A percentile compares a stretch with the other conserved stretches of the same genome.
These are phyloP conservation scores for Hirtodrosophila histrioides DNA, from an alignment of 2,888 invertebrate species.

Conservation along the genomic window DNA sequence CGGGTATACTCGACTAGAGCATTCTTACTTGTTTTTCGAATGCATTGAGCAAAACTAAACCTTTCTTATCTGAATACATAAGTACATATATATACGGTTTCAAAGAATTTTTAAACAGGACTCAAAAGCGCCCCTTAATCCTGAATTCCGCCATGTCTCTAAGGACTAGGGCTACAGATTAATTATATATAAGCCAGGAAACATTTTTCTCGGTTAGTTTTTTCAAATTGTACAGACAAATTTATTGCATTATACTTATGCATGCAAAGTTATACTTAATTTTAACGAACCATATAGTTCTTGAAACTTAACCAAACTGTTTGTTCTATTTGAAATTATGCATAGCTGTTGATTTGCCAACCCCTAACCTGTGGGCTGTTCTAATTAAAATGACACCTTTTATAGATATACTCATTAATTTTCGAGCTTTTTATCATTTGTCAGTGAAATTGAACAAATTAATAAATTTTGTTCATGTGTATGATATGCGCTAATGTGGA, in stretches of 20 bases:
- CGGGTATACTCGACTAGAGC: too few relatives aligned
- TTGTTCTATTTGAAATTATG: slow-evolving; percentile 40
- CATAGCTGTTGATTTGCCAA: slow-evolving; percentile 31
- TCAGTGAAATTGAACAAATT: slow-evolving; percentile 75
- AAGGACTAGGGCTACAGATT: too few relatives aligned
- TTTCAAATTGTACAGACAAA: too few relatives aligned
- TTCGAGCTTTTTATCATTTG: slow-evolving; percentile 77
- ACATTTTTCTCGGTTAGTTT: too few relatives aligned
- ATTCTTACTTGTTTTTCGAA: too few relatives aligned
- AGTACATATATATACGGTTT: too few relatives aligned
- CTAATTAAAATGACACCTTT: slow-evolving; percentile 76
- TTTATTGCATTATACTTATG: background rate
- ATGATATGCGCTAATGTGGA: slow-evolving; percentile 68
- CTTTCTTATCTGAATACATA: too few relatives aligned
- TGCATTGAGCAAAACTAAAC: too few relatives aligned
- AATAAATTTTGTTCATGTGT: slow-evolving; percentile 66
- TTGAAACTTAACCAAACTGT: background rate
- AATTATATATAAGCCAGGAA: too few relatives aligned
- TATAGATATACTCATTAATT: slow-evolving; percentile 62
- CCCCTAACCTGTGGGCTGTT: slow-evolving; percentile 17
- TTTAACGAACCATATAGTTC: slow-evolving; percentile 28
- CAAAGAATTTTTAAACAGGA: too few relatives aligned
- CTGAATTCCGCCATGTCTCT: too few relatives aligned
- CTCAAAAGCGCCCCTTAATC: too few relatives aligned
- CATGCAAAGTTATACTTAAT: slow-evolving; percentile 3